Conservation (phyloP, 2,113 vertebrate species). For the Neodon shergylaensis region DNA sequence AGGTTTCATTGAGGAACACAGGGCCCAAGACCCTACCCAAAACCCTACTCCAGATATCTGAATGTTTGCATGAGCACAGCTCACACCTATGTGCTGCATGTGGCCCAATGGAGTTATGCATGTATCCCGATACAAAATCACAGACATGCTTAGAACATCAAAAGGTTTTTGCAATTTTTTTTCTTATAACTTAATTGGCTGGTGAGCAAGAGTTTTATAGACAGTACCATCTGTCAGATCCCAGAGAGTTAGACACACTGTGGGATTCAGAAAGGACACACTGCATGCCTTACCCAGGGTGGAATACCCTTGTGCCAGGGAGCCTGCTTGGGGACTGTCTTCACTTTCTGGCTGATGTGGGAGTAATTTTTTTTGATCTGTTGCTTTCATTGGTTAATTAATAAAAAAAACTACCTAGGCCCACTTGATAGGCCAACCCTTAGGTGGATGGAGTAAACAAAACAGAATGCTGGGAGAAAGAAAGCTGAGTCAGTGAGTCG, state of each 20-base stretch:
- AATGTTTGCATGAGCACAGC: neutral
- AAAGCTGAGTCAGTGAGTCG: too few species aligned
- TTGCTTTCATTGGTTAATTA: too few species aligned
- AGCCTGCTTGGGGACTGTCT: neutral
- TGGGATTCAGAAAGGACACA: neutral
- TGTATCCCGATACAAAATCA: neutral
- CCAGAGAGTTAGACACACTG: neutral
- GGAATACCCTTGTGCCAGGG: fast-evolving
- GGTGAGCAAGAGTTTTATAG: neutral
- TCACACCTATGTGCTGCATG: too few species aligned
- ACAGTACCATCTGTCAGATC: neutral
- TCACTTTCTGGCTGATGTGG: too few species aligned
- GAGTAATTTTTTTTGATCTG: too few species aligned
- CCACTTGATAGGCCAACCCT: too few species aligned
- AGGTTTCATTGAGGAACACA: fast-evolving
- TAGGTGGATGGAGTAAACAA: too few species aligned
- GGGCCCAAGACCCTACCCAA: too few species aligned
- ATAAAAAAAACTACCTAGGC: too few species aligned
- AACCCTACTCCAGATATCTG: fast-evolving
- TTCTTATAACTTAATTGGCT: neutral
- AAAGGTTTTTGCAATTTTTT: neutral
- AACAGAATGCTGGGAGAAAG: too few species aligned
- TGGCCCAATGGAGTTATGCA: neutral
- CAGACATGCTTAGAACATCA: neutral
- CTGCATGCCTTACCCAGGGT: neutral